These are phyloP conservation scores for Misgurnus anguillicaudatus DNA, from an alignment of 2,113 vertebrate genomes.

Conservation along the genomic window DNA sequence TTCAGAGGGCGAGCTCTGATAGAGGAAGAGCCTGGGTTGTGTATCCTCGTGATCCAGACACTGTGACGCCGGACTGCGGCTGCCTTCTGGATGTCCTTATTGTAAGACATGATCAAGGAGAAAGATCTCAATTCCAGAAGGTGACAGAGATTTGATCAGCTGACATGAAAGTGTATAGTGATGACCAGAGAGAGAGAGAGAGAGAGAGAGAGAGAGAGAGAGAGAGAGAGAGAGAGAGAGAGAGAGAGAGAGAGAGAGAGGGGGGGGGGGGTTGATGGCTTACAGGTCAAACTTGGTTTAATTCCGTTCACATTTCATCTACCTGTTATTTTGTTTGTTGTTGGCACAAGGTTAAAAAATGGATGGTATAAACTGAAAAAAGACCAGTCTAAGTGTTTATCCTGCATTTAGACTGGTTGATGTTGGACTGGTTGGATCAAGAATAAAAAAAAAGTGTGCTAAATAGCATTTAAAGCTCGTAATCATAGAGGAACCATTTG, in stretches of 20 bases:
- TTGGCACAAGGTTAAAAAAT: conserved; percentile 17
- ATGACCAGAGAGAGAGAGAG: conserved; percentile 9
- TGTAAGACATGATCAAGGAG: conserved; percentile 44
- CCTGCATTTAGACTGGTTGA: too few relatives aligned
- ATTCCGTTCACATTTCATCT: background rate
- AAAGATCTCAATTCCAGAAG: conserved; percentile 37
- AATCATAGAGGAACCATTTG: too few relatives aligned
- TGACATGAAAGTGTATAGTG: conserved; percentile 13
- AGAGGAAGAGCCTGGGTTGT: conserved; percentile 30
- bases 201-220: background rate
- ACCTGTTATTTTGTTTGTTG: background rate
- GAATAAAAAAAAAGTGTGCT: too few relatives aligned
- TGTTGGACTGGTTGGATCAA: too few relatives aligned
- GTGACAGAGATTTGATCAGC: conserved; percentile 35
- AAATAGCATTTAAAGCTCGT: too few relatives aligned
- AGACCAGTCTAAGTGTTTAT: too few relatives aligned
- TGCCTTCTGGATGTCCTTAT: conserved; percentile 20
- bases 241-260: too few relatives aligned
- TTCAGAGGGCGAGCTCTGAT: conserved; percentile 37
- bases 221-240: too few relatives aligned
- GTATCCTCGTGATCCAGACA: conserved; percentile 40
- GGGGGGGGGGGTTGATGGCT: too few relatives aligned
- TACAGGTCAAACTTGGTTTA: conserved; percentile 19
- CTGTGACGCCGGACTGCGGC: conserved; percentile 32
- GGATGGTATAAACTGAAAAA: too few relatives aligned